Conservation (phyloP, 2,113 vertebrate genomes). For the Narcine bancroftii region DNA sequence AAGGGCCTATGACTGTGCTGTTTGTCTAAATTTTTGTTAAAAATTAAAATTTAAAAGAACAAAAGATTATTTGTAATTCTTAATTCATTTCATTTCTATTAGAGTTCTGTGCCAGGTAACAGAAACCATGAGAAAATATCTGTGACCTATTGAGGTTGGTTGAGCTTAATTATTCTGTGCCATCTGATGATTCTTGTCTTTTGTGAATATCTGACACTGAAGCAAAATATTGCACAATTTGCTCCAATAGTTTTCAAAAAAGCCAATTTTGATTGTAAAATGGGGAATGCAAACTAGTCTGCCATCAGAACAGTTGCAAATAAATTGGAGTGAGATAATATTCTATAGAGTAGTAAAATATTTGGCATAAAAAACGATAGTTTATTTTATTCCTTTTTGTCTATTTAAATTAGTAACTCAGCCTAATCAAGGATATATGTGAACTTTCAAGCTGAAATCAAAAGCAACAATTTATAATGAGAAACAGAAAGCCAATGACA, state of each 20-base stretch:
- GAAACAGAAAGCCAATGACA: background rate
- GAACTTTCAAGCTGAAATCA: background rate
- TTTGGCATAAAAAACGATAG: background rate
- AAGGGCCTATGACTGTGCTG: too few species aligned
- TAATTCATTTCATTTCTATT: background rate
- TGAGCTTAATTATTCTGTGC: background rate
- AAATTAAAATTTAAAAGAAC: too few species aligned
- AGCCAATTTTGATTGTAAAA: background rate
- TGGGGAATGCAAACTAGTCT: background rate
- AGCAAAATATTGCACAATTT: background rate
- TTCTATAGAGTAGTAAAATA: background rate
- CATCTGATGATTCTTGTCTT: background rate
- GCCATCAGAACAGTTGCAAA: background rate
- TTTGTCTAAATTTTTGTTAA: too few species aligned
- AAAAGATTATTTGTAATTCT: background rate
- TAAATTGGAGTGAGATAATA: background rate
- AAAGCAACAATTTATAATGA: background rate
- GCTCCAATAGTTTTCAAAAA: background rate
- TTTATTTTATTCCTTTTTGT: background rate
- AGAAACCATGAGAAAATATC: background rate
- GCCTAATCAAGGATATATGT: background rate
- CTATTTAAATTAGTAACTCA: background rate
- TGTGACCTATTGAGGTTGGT: background rate
- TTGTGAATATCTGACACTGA: background rate
- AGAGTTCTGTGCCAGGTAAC: background rate